phyloP scores from a whole-genome alignment of 1,140 invertebrate species.

The Coelopa frigida region DNA sequence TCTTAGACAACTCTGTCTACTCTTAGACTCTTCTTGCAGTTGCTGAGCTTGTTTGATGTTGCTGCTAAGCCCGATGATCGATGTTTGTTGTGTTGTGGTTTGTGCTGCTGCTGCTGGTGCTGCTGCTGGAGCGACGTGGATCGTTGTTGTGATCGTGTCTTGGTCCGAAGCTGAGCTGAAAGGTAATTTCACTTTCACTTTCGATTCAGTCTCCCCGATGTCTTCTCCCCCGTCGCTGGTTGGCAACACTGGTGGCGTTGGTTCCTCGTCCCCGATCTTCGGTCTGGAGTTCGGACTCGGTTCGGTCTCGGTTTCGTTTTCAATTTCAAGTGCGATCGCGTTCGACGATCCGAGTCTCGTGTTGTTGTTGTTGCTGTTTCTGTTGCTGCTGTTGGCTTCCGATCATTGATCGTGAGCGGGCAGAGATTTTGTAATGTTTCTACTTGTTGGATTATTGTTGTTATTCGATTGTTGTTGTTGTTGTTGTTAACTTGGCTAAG shows the following conservation, averaged over 20 bases:
- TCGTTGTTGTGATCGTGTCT: not conserved
- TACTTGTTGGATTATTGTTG: not conserved
- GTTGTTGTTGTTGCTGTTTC: conserved; percentile 18
- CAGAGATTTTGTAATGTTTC: conserved; percentile 3
- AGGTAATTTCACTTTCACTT: conserved; percentile 33
- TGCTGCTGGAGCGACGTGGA: too few relatives aligned
- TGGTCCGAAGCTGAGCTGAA: not conserved
- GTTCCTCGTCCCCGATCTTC: conserved; percentile 4
- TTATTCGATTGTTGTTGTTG: not conserved
- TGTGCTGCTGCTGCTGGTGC: conserved; percentile 5
- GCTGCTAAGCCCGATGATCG: too few relatives aligned
- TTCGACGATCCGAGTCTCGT: conserved; percentile 22
- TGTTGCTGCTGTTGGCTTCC: conserved; percentile 13
- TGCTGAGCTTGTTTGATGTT: too few relatives aligned
- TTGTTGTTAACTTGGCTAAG: conserved; percentile 10
- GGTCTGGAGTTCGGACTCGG: not conserved
- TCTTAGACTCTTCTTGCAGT: too few relatives aligned
- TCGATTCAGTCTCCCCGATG: conserved; percentile 29
- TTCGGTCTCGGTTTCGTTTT: conserved; percentile 34
- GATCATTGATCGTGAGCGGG: not conserved
- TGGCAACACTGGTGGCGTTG: not conserved
- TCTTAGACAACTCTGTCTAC: too few relatives aligned
- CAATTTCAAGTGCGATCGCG: conserved; percentile 34
- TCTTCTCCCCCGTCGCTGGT: not conserved
- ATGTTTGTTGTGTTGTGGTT: conserved; percentile 2